These are phyloP conservation scores for Chromoteleia sp. DNA, from an alignment of 2,888 invertebrate genomes.

Conservation along the genomic window DNA sequence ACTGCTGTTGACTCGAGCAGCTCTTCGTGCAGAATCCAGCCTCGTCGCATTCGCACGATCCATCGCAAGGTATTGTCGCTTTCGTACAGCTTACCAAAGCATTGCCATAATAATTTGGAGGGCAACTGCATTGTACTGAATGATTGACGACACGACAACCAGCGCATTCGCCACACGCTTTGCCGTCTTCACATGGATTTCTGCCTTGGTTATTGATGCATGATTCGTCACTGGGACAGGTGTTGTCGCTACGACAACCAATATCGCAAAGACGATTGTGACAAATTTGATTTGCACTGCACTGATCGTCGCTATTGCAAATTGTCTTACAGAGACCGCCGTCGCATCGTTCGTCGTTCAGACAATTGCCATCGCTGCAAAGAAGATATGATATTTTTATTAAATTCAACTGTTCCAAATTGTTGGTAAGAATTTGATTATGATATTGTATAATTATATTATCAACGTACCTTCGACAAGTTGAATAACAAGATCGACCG, in stretches of 20 bases:
- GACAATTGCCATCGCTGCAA: slow-evolving; percentile 91
- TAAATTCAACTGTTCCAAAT: too few species aligned
- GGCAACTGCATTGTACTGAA: slow-evolving; percentile 94
- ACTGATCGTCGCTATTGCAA: slow-evolving; percentile 94
- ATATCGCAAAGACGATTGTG: slow-evolving; percentile 93
- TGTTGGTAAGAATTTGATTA: too few species aligned
- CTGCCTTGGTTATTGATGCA: slow-evolving; percentile 93
- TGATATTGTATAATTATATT: background rate
- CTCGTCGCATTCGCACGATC: slow-evolving; percentile 92
- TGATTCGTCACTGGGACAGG: slow-evolving; percentile 90
- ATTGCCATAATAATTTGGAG: slow-evolving; percentile 92
- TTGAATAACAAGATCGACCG: slow-evolving; percentile 91
- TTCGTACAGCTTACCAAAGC: slow-evolving; percentile 91
- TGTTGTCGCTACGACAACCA: slow-evolving; percentile 94
- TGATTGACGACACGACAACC: slow-evolving; percentile 93
- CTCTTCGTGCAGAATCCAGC: slow-evolving; percentile 91
- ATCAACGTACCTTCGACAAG: slow-evolving; percentile 89
- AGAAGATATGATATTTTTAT: slow-evolving; percentile 1
- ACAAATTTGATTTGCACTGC: slow-evolving; percentile 93
- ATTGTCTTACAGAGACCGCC: slow-evolving; percentile 93
- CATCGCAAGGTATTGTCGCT: slow-evolving; percentile 90
- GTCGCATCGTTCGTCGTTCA: slow-evolving; percentile 94
- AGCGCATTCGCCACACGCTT: slow-evolving; percentile 93
- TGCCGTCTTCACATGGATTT: slow-evolving; percentile 91
- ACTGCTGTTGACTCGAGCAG: slow-evolving; percentile 89